Evolutionary conservation across 35 echinoderm and acorn worm genomes (phyloP).

Genomic region (Heliocidaris erythrogramma): DNA sequence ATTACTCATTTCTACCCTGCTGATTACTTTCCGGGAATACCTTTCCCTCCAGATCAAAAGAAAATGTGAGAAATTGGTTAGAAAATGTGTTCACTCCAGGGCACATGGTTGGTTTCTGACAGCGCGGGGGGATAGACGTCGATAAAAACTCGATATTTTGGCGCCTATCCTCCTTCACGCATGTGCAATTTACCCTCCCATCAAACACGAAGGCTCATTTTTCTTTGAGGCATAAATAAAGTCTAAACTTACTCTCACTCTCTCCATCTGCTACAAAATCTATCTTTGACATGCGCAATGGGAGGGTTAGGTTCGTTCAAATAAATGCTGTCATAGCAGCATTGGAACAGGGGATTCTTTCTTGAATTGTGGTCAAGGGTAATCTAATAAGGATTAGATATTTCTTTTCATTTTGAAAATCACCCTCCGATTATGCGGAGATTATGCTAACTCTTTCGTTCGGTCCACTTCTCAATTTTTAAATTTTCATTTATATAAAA

Average conservation of each 20-base stretch:
- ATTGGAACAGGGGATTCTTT: not conserved
- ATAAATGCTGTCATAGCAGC: not conserved
- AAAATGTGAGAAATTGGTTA: conserved; percentile 25
- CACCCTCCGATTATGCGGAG: too few relatives aligned
- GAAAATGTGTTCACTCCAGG: conserved; percentile 28
- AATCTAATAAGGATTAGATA: too few relatives aligned
- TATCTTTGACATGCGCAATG: not conserved
- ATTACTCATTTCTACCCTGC: conserved; percentile 16
- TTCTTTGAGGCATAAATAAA: not conserved
- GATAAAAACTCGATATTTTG: conserved; percentile 18
- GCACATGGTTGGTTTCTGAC: not conserved
- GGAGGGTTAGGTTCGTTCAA: not conserved
- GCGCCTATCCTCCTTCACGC: not conserved
- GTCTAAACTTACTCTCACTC: not conserved
- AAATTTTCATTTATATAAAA: too few relatives aligned
- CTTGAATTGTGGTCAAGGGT: not conserved
- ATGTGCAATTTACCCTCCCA: not conserved
- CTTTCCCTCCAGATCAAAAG: conserved; percentile 7
- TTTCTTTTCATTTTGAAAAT: too few relatives aligned
- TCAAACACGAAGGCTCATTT: not conserved
- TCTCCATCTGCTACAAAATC: not conserved
- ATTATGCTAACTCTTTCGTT: too few relatives aligned
- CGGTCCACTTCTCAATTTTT: too few relatives aligned
- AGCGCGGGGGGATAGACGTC: not conserved
- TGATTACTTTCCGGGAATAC: conserved; percentile 37